phyloP scores from a whole-genome alignment of 1,140 invertebrate genomes.

The Pygmarrhopalites habei region DNA sequence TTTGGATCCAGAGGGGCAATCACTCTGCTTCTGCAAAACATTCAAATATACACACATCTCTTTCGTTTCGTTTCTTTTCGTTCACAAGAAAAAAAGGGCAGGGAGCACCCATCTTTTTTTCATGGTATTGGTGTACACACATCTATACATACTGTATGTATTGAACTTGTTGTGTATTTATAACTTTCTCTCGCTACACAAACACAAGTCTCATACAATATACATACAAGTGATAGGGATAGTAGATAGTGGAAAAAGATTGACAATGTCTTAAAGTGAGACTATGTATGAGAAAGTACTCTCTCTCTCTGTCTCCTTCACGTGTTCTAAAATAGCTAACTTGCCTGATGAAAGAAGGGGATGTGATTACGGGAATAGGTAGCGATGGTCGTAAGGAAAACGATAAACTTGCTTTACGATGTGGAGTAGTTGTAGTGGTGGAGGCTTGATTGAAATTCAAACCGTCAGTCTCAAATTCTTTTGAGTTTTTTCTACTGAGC shows the following conservation, averaged over 20 bases:
- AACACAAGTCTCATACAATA: no score
- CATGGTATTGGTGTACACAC: no score
- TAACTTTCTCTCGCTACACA: no score
- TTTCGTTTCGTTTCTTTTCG: not conserved
- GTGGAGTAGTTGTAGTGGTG: no score
- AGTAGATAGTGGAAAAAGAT: no score
- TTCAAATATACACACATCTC: no score
- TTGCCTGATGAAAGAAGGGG: conserved; percentile 31
- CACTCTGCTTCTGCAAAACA: conserved; percentile 17
- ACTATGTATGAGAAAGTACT: no score
- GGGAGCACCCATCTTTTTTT: not conserved
- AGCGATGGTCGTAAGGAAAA: conserved; percentile 33
- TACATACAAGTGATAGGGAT: no score
- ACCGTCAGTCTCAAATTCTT: conserved; percentile 1
- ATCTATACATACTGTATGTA: no score
- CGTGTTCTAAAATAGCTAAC: conserved; percentile 9
- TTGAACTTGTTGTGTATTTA: not conserved
- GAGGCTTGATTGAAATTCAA: not conserved
- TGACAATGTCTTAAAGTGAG: no score
- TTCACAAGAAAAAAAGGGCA: not conserved
- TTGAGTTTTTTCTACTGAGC: conserved; percentile 1
- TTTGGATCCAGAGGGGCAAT: conserved; percentile 30
- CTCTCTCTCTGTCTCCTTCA: no score
- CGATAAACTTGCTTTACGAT: conserved; percentile 25
- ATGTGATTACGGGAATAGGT: conserved; percentile 33